Evolutionary conservation across 2,113 vertebrate genomes (phyloP).

Genomic region (Syngnathoides biaculeatus): DNA sequence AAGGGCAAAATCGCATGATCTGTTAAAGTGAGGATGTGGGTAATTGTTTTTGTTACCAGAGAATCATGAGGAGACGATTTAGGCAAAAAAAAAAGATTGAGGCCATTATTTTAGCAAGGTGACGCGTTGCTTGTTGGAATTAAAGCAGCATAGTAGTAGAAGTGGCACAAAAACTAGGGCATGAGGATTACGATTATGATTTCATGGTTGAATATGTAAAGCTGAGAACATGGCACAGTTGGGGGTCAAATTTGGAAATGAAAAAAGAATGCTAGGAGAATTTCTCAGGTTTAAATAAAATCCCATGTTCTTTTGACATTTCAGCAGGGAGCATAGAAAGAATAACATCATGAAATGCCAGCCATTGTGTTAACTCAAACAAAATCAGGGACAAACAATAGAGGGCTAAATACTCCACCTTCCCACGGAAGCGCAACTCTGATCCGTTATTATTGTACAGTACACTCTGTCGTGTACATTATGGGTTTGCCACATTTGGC

Average conservation of each 20-base stretch:
- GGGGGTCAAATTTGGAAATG: not conserved
- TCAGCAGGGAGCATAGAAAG: constrained; percentile 50
- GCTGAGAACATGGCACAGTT: constrained; percentile 14
- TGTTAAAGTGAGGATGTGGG: too few species aligned
- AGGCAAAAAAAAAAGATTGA: too few species aligned
- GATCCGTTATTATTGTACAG: constrained; percentile 27
- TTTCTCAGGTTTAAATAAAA: not conserved
- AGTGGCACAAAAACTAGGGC: constrained; percentile 40
- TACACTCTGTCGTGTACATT: not conserved
- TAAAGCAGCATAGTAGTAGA: constrained; percentile 8
- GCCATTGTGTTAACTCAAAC: constrained; percentile 71
- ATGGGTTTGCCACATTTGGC: constrained; percentile 16
- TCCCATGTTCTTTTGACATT: constrained; percentile 35
- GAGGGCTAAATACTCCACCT: constrained; percentile 47
- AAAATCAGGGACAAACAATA: constrained; percentile 65
- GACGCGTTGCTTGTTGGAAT: not conserved
- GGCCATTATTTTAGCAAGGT: too few species aligned
- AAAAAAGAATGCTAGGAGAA: not conserved
- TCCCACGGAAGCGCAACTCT: constrained; percentile 60
- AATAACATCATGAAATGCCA: constrained; percentile 69
- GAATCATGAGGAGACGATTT: too few species aligned
- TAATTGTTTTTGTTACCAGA: too few species aligned
- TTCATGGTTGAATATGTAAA: constrained; percentile 38
- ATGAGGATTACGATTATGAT: constrained; percentile 43
- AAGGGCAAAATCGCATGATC: too few species aligned